A percentile compares a stretch with the other conserved stretches of the same genome.
Evolutionary conservation across 2,888 invertebrate species (phyloP).

Genomic region (Pollenia labialis): DNA sequence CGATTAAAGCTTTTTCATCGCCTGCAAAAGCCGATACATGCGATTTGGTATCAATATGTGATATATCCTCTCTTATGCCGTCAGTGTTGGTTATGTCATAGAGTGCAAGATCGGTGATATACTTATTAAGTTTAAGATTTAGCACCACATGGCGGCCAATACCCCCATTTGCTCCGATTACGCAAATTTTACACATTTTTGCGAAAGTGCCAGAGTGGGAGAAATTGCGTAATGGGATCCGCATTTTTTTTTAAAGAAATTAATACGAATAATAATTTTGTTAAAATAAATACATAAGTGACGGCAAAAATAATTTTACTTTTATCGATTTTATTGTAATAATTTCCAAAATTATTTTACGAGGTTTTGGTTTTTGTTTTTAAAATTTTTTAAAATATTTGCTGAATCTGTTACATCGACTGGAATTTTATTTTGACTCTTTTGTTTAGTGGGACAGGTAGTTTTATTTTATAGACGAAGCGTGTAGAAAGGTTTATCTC

Average conservation of each 20-base stretch:
- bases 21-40: conserved; percentile 84
- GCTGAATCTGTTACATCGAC: no score
- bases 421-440: no score
- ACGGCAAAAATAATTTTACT: no score
- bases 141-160: conserved; percentile 98
- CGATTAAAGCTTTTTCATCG: conserved; percentile 86
- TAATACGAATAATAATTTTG: no score
- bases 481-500: no score
- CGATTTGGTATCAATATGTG: conserved; percentile 92
- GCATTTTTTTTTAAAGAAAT: neutral
- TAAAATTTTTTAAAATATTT: no score
- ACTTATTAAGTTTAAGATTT: conserved; percentile 93
- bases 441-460: no score
- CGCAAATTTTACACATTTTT: conserved; percentile 79
- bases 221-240: neutral
- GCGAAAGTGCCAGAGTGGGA: neutral
- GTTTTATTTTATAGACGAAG: no score
- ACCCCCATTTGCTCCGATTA: conserved; percentile 97
- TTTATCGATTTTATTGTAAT: no score
- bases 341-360: no score
- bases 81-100: conserved; percentile 96
- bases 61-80: conserved; percentile 97
- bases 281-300: no score
- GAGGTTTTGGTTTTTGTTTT: no score
- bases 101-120: conserved; percentile 91